phyloP scores from a whole-genome alignment of 2,888 invertebrate species.

The Mimachlamys varia region DNA sequence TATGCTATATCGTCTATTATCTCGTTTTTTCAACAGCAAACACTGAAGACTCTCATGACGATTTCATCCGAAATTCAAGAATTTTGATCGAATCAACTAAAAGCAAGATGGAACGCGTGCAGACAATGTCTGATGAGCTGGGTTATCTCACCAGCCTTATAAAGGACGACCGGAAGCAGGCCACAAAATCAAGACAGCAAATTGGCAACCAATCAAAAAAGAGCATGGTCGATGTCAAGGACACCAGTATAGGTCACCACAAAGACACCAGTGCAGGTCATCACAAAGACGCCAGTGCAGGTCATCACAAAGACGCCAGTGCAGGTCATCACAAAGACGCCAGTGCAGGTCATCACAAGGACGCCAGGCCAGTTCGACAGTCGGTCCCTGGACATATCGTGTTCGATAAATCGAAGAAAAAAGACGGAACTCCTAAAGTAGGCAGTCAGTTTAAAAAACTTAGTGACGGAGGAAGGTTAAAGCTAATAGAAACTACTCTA shows the following conservation, averaged over 20 bases:
- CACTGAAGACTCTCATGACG: background rate
- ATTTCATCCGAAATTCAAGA: constrained; percentile 21
- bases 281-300: no score
- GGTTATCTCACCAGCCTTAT: background rate
- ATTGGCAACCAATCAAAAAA: background rate
- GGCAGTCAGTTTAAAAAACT: background rate
- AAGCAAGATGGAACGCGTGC: background rate
- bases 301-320: background rate
- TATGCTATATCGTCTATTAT: no score
- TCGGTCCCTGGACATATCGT: background rate
- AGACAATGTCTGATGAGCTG: background rate
- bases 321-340: background rate
- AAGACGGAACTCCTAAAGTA: background rate
- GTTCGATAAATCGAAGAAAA: background rate
- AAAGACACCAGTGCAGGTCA: background rate
- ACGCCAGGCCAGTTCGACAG: background rate
- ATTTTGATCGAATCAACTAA: constrained; percentile 10
- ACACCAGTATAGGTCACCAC: background rate
- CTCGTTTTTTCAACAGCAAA: background rate
- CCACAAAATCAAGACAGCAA: background rate
- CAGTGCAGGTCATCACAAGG: background rate
- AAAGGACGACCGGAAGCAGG: background rate
- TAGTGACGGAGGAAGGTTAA: background rate
- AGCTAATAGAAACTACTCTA: background rate
- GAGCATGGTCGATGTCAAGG: background rate